Conservation (phyloP, 2,113 vertebrate genomes). For the Recurvirostra avosetta region DNA sequence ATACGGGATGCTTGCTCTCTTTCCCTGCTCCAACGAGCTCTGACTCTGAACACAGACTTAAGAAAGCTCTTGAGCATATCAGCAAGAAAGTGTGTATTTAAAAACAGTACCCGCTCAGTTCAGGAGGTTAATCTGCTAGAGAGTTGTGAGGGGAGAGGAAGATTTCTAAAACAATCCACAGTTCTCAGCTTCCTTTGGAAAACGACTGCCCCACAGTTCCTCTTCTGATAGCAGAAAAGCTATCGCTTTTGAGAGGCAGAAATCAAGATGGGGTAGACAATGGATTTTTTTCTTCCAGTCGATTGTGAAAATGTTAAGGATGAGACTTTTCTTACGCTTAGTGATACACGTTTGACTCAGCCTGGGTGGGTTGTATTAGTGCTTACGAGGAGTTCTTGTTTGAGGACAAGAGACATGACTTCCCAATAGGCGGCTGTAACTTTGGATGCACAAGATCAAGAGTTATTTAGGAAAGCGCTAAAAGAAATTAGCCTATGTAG, state of each 20-base stretch:
- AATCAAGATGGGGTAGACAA: background rate
- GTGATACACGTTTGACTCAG: background rate
- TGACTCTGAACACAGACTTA: background rate
- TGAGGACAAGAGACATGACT: background rate
- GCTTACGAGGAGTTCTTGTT: background rate
- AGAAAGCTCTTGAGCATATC: background rate
- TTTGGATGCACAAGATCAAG: background rate
- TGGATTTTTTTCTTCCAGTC: background rate
- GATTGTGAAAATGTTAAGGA: background rate
- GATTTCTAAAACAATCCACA: background rate
- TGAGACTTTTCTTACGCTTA: background rate
- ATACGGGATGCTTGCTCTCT: background rate
- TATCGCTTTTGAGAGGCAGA: background rate
- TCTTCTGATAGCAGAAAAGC: background rate
- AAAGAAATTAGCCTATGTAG: background rate
- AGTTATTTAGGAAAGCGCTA: background rate
- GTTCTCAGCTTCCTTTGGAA: background rate
- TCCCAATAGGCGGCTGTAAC: background rate
- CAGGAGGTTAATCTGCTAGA: background rate
- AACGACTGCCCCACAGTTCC: background rate
- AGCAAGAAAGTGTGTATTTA: background rate
- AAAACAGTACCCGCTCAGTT: background rate
- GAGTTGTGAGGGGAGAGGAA: background rate
- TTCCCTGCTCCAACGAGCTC: background rate
- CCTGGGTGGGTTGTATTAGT: background rate